Percentiles rank a stretch among this genome's conserved stretches.
Conservation (phyloP, 2,113 vertebrate species). For the Oplegnathus fasciatus region DNA sequence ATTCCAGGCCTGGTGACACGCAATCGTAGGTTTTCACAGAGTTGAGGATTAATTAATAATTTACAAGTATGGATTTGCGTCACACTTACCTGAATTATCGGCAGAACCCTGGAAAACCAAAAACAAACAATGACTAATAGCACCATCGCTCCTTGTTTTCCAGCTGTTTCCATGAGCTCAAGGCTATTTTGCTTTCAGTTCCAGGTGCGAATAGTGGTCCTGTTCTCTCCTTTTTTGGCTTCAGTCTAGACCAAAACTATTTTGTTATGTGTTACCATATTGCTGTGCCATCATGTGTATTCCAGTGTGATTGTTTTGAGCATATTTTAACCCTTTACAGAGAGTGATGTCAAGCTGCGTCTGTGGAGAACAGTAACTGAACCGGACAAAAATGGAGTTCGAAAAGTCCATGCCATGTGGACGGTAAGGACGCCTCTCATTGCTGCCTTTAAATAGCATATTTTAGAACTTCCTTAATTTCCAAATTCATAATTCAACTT, state of each 20-base stretch:
- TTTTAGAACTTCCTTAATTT: not conserved
- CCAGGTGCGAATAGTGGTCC: not conserved
- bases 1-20: not conserved
- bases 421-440: conserved; percentile 43
- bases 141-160: not conserved
- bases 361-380: conserved; percentile 73
- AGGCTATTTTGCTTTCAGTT: not conserved
- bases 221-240: not conserved
- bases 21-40: no score
- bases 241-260: not conserved
- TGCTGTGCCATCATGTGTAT: not conserved
- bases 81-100: not conserved
- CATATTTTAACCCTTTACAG: conserved; percentile 48
- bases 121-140: not conserved
- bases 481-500: not conserved
- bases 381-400: not conserved
- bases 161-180: not conserved
- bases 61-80: no score
- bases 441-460: not conserved
- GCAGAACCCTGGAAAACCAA: not conserved
- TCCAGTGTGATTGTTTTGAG: not conserved
- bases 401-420: conserved; percentile 72
- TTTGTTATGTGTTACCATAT: not conserved
- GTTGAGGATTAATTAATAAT: not conserved
- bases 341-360: conserved; percentile 14